phyloP scores from a whole-genome alignment of 2,113 vertebrate genomes.

The Calypte anna region DNA sequence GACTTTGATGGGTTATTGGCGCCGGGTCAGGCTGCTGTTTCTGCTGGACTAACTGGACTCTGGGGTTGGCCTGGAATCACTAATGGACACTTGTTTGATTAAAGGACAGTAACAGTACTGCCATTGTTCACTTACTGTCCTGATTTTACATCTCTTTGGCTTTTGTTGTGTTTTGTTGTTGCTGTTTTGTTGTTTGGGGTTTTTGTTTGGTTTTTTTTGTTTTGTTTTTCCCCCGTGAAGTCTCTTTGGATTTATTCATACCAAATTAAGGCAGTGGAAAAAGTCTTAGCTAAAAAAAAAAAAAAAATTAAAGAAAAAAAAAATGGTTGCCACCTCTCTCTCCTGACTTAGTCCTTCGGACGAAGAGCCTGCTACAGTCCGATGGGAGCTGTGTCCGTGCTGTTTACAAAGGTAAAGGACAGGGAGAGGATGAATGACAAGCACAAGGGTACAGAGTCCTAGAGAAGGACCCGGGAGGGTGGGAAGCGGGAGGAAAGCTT shows the following conservation, averaged over 20 bases:
- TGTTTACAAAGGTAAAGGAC: background rate
- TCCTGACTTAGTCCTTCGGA: background rate
- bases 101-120: background rate
- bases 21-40: background rate
- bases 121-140: background rate
- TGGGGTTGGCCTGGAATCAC: background rate
- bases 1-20: background rate
- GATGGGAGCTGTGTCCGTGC: background rate
- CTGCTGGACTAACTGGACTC: background rate
- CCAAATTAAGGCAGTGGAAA: background rate
- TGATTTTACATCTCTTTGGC: no score
- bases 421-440: background rate
- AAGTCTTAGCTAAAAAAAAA: background rate
- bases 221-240: background rate
- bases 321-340: conserved; percentile 24
- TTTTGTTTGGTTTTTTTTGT: no score
- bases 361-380: background rate
- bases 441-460: background rate
- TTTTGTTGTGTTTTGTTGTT: no score
- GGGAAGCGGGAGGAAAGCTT: background rate
- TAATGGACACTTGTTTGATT: background rate
- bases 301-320: background rate
- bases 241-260: background rate
- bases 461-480: background rate
- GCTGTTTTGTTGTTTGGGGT: no score